A percentile compares a stretch with the other conserved stretches of the same genome.
Conservation (phyloP, 2,797 vertebrate genomes). For the Pterois miles region DNA sequence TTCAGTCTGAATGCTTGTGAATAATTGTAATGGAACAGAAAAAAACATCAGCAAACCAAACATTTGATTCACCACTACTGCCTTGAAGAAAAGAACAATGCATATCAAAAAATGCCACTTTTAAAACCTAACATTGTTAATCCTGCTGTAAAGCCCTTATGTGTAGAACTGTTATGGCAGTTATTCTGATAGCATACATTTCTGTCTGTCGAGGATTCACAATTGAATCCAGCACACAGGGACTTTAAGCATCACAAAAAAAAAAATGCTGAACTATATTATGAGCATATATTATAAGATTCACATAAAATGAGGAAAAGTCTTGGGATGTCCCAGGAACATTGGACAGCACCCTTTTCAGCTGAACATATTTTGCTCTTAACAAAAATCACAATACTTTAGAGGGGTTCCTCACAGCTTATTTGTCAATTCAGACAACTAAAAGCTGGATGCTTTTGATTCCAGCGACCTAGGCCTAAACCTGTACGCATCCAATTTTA, state of each 20-base stretch:
- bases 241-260: not conserved
- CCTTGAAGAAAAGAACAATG: slow-evolving; percentile 3
- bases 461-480: not conserved
- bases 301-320: not conserved
- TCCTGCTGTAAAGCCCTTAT: not conserved
- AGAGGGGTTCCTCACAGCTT: slow-evolving; percentile 5
- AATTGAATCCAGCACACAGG: not conserved
- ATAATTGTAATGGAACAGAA: not conserved
- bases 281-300: not conserved
- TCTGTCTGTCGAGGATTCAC: not conserved
- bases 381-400: slow-evolving; percentile 44
- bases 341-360: not conserved
- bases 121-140: not conserved
- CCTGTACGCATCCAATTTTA: not conserved
- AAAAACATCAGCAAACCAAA: not conserved
- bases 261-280: slow-evolving; percentile 7
- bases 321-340: not conserved
- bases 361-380: not conserved
- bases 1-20: not conserved
- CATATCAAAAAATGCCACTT: not conserved
- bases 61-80: not conserved
- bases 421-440: not conserved
- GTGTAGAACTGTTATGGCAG: not conserved
- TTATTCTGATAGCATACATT: not conserved
- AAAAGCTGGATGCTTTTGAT: not conserved